Evolutionary conservation across 2,797 vertebrate species (phyloP).

Genomic region (Sebastes kiyomatsui): DNA sequence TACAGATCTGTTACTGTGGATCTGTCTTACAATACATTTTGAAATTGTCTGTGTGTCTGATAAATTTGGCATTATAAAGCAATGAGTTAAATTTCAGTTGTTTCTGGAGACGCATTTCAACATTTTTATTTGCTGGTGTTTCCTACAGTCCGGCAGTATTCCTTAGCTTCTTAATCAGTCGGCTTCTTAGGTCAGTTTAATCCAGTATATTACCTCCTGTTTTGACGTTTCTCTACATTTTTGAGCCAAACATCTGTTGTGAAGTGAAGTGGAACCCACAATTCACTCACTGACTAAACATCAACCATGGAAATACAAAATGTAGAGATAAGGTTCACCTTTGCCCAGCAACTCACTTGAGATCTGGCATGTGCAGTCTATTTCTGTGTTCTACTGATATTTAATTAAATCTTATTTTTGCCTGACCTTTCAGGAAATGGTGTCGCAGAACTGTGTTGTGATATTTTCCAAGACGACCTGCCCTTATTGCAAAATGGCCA

Average conservation of each 20-base stretch:
- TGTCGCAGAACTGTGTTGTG: conserved; percentile 93
- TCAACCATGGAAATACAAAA: not conserved
- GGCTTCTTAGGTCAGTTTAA: not conserved
- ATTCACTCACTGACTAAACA: not conserved
- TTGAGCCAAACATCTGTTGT: not conserved
- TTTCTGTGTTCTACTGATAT: not conserved
- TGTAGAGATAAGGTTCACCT: not conserved
- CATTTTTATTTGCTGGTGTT: not conserved
- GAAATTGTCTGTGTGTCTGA: not conserved
- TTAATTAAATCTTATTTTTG: not conserved
- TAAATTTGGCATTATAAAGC: not conserved
- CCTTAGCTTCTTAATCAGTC: not conserved
- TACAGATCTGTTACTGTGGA: not conserved
- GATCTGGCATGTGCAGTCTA: not conserved
- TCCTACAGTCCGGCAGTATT: not conserved
- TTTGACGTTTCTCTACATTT: not conserved
- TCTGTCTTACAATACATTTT: not conserved
- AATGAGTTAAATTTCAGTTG: accelerated
- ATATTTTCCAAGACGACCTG: conserved; percentile 98
- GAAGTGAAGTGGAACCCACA: not conserved
- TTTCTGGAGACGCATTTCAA: not conserved
- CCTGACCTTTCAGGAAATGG: conserved; percentile 83
- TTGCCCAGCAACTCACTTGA: not conserved
- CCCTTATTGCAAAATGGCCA: conserved; percentile 93
- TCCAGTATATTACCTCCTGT: not conserved